Base-by-base conservation (phyloP, 2,888 invertebrate genomes). In the Barypeithes pellucidus region DNA sequence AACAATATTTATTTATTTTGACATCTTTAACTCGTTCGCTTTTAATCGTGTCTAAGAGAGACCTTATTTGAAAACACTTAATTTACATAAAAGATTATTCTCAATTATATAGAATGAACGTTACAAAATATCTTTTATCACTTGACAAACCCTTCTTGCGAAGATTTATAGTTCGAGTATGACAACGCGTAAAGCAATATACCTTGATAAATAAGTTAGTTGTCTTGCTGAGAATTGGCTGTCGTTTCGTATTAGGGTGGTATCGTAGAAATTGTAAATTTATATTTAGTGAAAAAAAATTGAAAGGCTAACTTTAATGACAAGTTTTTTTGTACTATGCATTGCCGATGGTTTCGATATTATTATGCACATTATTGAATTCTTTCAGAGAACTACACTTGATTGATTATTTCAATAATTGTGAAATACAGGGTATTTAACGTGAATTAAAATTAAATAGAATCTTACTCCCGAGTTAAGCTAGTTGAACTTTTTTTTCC, bases 51-150 rank as follows among this genome's bases (percentile, higher is more conserved):
- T 47, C 5, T 29, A 29, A 29, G 14, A 52, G 20, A 29, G 52
- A 52, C 8, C 7, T 29, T n/a, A 24, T 52, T 29, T 33, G 12
- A 63, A 33, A 29, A 33, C 29, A 50, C 65, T 50, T 65, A 65
- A 65, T 50, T 52, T 52, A 22, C 52, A n/a, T 45, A 50, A 12
- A 20, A 65, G 36, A 65, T 65, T 65, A 47, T 20, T 65, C 65
- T 50, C 65, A 65, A 65, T 65, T 65, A 65, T 65, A 33, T 63
- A 65, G 22, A 65, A 65, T 47, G 50, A 65, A 50, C 50, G 33
- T 16, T 50, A 65, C 71, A 65, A 65, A 62, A 52, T 71, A 33
- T 61, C 72, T 72, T 67, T 72, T 72, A 72, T 67, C 41, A 60
- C 72, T 60, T 33, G 60, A 67, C 67, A 67, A 67, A 72, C 72